These are phyloP conservation scores for Drosophila navojoa DNA, from an alignment of 1,140 invertebrate species.

Conservation along the genomic window DNA sequence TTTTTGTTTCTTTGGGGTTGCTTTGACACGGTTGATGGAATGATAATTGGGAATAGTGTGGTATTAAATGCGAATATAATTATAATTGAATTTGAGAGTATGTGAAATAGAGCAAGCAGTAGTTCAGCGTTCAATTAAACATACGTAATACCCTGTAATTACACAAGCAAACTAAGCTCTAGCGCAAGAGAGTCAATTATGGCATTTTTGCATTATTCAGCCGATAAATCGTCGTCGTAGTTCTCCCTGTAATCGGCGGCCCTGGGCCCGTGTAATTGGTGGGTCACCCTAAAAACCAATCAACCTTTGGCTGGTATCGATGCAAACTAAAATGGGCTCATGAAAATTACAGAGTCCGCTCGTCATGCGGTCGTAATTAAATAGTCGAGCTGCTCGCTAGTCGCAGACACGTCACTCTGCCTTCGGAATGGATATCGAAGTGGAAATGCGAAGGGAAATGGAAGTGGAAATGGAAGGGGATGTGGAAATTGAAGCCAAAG, in stretches of 20 bases:
- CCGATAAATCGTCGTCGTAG: slow-evolving; percentile 24
- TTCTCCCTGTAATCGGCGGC: slow-evolving; percentile 46
- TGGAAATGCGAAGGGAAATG: background rate
- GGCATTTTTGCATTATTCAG: slow-evolving; percentile 69
- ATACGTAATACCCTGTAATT: slow-evolving; percentile 39
- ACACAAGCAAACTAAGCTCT: slow-evolving; percentile 13
- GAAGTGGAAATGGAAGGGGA: slow-evolving; percentile 10
- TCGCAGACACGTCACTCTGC: slow-evolving; percentile 58
- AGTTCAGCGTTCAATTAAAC: slow-evolving; percentile 19
- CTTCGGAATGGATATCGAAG: background rate
- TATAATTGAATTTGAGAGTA: slow-evolving; percentile 4
- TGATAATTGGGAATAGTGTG: background rate
- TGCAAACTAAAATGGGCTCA: slow-evolving; percentile 4
- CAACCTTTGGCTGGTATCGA: slow-evolving; percentile 14
- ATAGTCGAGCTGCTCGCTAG: slow-evolving; percentile 43
- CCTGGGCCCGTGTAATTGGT: slow-evolving; percentile 43
- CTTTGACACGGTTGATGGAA: slow-evolving; percentile 12
- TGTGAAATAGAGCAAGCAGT: slow-evolving; percentile 13
- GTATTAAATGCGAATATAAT: slow-evolving; percentile 14
- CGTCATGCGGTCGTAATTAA: slow-evolving; percentile 68
- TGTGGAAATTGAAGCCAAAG: slow-evolving; percentile 3
- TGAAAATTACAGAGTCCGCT: slow-evolving; percentile 59
- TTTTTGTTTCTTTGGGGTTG: slow-evolving; percentile 16
- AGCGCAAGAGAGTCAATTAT: slow-evolving; percentile 53
- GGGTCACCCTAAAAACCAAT: slow-evolving; percentile 13